Evolutionary conservation across 2,113 vertebrate genomes (phyloP).

Genomic region (Sylvietta virens): DNA sequence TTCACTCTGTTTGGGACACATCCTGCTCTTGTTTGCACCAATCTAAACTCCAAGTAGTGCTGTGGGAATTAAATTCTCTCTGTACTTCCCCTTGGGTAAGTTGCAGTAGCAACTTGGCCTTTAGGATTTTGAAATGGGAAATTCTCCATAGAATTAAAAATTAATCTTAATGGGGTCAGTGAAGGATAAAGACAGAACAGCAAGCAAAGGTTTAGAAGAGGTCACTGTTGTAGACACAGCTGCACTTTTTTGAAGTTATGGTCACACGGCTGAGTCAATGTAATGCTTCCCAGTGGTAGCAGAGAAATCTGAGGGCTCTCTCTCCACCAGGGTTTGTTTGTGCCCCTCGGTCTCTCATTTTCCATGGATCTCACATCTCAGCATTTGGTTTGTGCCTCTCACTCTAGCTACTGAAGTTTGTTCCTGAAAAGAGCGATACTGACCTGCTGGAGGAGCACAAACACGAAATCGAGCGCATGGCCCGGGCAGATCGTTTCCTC

Average conservation of each 20-base stretch:
- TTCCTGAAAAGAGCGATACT: conserved; percentile 93
- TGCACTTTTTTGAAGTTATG: background rate
- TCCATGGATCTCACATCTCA: background rate
- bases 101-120: background rate
- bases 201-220: conserved; percentile 20
- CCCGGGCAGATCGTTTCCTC: conserved; percentile 94
- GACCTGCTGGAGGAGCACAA: conserved; percentile 97
- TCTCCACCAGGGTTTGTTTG: background rate
- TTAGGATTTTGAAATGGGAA: conserved; percentile 38
- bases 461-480: conserved; percentile 96
- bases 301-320: background rate
- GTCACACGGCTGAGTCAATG: background rate
- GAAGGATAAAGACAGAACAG: background rate
- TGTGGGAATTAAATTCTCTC: conserved; percentile 10
- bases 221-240: conserved; percentile 40
- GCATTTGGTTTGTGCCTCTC: conserved; percentile 10
- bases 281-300: background rate
- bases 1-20: background rate
- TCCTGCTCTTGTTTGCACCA: conserved; percentile 12
- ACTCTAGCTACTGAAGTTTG: conserved; percentile 89
- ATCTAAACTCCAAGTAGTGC: background rate
- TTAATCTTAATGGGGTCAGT: background rate
- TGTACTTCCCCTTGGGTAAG: background rate
- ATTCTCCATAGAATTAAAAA: conserved; percentile 12
- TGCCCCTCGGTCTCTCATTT: background rate